These are phyloP conservation scores for Bubo scandiacus DNA, from an alignment of 2,113 vertebrate species.

Conservation along the genomic window DNA sequence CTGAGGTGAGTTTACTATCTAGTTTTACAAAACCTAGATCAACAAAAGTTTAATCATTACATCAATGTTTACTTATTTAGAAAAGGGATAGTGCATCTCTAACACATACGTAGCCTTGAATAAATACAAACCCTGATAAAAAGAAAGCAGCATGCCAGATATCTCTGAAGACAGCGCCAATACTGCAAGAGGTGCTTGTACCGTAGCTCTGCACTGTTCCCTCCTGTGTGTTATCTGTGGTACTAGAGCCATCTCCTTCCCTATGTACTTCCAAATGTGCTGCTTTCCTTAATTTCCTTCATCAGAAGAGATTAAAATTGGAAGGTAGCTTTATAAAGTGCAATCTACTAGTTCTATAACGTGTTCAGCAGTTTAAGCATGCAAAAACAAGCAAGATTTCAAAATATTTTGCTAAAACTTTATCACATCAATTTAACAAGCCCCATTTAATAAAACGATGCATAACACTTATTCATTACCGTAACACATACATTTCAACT, in stretches of 20 bases:
- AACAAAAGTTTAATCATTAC: conserved; percentile 36
- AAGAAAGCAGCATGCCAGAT: conserved; percentile 96
- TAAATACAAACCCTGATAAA: conserved; percentile 98
- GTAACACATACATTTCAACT: not conserved
- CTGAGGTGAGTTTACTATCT: not conserved
- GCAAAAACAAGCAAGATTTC: conserved; percentile 53
- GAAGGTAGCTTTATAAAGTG: conserved; percentile 69
- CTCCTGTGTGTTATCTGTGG: conserved; percentile 97
- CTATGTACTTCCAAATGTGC: conserved; percentile 97
- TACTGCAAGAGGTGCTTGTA: conserved; percentile 82
- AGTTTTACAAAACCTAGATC: not conserved
- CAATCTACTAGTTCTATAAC: conserved; percentile 39
- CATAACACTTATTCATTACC: not conserved
- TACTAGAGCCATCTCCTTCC: conserved; percentile 99
- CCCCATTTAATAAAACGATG: not conserved
- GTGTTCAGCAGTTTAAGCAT: conserved; percentile 50
- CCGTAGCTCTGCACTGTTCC: conserved; percentile 84
- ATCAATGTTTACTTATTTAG: conserved; percentile 35
- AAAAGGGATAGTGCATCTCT: conserved; percentile 72
- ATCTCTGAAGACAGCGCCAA: conserved; percentile 93
- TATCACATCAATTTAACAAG: not conserved
- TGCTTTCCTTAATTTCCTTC: conserved; percentile 99
- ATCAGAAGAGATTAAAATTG: conserved; percentile 85
- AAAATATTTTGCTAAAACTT: not conserved
- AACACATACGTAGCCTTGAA: conserved; percentile 59